Evolutionary conservation across 2,888 invertebrate genomes (phyloP), one percentile per base, ranked within the genome.

Genomic region (Cerceris rybyensis): DNA sequence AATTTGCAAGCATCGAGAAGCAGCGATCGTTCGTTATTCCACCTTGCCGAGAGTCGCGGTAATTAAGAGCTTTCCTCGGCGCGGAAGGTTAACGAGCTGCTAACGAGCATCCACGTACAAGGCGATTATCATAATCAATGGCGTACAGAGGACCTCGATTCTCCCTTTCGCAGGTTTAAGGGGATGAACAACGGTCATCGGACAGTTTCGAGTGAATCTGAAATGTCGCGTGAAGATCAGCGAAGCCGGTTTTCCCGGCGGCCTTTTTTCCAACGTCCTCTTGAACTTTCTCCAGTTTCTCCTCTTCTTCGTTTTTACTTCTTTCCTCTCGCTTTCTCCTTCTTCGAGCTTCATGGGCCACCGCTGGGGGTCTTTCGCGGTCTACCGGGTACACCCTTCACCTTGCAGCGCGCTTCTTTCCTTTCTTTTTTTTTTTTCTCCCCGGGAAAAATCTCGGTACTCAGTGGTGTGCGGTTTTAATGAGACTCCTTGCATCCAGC

Each of bases 1-100:
- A n/a, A 50, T 13, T n/a, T n/a, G 55, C 50, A 57, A 67, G 46
- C 28, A 13, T 63, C 42, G 39, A 66, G 41, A 67, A 54, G 54
- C 50, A 46, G 49, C 61, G 54, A 54, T 49, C 63, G 61, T 79
- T 77, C 70, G 67, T 70, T 67, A 71, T 74, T 72, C 70, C 60
- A 52, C 11, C 46, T 5, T 42, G 13, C 54, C 58, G 57, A 59
- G 70, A 70, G 67, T 74, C 71, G 57, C 66, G 60, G 70, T 81
- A 85, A 85, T 85, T 85, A 81, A 85, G 80, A 72, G 73, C 67
- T 80, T 67, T 74, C 78, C 65, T 59, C 17, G 69, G 69, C 58
- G 63, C 67, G 64, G 69, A 73, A 77, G 67, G 79, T 80, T 88
- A 88, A 88, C 86, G 87, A 88, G 87, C 83, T 75, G 85, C 82